Evolutionary conservation across 2,888 invertebrate genomes (phyloP), one percentile per base, ranked within the genome.

Genomic region (Slavum lentiscoides): DNA sequence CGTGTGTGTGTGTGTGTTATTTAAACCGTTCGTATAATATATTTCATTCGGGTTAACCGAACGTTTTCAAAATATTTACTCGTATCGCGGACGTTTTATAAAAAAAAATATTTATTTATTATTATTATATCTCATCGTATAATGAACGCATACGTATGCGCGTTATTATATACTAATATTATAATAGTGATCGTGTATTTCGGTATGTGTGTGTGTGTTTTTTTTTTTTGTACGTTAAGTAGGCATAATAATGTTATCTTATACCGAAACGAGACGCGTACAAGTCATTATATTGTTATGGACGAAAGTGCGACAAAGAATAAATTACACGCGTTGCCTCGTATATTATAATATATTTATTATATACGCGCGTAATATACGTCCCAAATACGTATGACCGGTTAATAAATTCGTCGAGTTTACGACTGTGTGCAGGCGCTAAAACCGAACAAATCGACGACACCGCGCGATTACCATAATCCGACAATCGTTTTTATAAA

Each of bases 381-480:
- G 67, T 80, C 70, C 62, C 19, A 80, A 70, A 80, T 62, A 69
- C 19, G 70, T 70, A 80, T 30, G 70, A 80, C 70, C 30, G 62
- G 77, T 21, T 55, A 69, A 80, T 80, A 80, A 80, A 80, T 43
- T 70, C 64, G 23, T 59, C 55, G 19, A 70, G 62, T 80, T 80
- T 80, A 80, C 21, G 77, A 80, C 70, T 43, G 77, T 55, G 77
- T 55, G 77, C 37, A 62, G 77, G 77, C 77, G 77, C 77, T 80
- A 80, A 76, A 69, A 77, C 69, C 21, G 53, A 49, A 77, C 76
- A 69, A 77, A 77, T 77, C 61, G 76, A 80, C 70, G 70, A 70
- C 77, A 13, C 37, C n/a, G 70, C n/a, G 70, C n/a, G 55, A 80
- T 80, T 80, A 80, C 55, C 77, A 80, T 80, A 80, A 80, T 80